Percentiles rank a stretch among this genome's conserved stretches.
These are phyloP conservation scores for Trichonephila inaurata DNA, from an alignment of 1,140 invertebrate species.

Conservation along the genomic window DNA sequence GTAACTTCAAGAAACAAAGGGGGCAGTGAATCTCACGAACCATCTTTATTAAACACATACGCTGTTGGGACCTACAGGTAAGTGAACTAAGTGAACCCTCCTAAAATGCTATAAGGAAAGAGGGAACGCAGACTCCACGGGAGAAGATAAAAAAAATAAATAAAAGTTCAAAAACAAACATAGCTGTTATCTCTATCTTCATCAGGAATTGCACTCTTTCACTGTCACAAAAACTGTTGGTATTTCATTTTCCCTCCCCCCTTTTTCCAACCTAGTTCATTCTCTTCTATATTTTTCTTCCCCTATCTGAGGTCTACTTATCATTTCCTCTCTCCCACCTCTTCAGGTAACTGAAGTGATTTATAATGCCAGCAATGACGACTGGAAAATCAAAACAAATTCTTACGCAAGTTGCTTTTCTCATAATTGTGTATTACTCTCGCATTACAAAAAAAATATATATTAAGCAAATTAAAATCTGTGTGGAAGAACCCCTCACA, in stretches of 20 bases:
- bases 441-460: background rate
- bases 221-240: constrained; percentile 53
- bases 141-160: constrained; percentile 21
- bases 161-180: constrained; percentile 59
- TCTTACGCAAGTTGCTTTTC: background rate
- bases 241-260: constrained; percentile 1
- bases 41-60: background rate
- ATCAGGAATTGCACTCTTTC: constrained; percentile 68
- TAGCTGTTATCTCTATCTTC: constrained; percentile 67
- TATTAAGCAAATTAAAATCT: background rate
- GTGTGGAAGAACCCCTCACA: background rate
- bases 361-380: constrained; percentile 18
- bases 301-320: background rate
- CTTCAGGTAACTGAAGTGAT: background rate
- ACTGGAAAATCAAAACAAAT: background rate
- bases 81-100: background rate
- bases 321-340: background rate
- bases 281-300: background rate
- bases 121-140: background rate
- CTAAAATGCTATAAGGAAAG: background rate
- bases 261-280: background rate
- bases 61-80: background rate
- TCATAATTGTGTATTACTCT: constrained; percentile 21
- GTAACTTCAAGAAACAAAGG: background rate
- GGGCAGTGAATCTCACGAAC: background rate